A percentile compares a stretch with the other conserved stretches of the same genome.
Conservation (phyloP, 2,113 vertebrate genomes). For the Caracal caracal region DNA sequence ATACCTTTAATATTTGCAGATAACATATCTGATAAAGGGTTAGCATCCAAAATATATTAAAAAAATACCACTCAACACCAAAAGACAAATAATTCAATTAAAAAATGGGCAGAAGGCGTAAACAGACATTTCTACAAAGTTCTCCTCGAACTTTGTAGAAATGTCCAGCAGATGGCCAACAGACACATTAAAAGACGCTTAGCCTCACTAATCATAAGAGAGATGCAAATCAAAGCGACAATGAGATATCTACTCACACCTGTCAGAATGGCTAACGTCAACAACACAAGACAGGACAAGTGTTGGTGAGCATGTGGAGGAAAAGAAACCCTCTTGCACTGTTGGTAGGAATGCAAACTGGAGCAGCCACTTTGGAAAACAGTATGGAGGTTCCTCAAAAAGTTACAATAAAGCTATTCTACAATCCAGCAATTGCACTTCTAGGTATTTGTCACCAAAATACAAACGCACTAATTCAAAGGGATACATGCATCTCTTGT, state of each 20-base stretch:
- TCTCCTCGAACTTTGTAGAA: background rate
- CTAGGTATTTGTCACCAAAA: background rate
- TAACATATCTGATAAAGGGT: background rate
- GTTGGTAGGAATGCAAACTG: background rate
- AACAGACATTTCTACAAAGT: background rate
- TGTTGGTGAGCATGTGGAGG: background rate
- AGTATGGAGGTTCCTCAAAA: background rate
- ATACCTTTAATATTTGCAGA: background rate
- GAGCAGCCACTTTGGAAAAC: background rate
- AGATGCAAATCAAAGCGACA: background rate
- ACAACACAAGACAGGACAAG: background rate
- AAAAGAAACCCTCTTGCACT: background rate
- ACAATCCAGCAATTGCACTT: background rate
- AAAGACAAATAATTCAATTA: background rate
- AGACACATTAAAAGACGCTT: background rate
- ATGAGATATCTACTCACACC: background rate
- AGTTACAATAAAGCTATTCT: background rate
- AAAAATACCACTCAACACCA: background rate
- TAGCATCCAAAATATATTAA: background rate
- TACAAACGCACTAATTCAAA: background rate
- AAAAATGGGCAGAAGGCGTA: background rate
- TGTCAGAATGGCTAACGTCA: background rate
- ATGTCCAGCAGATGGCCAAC: background rate
- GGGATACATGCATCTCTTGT: background rate
- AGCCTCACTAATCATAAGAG: background rate